Evolutionary conservation across 2,113 vertebrate genomes (phyloP).

Genomic region (Leiothrix lutea): DNA sequence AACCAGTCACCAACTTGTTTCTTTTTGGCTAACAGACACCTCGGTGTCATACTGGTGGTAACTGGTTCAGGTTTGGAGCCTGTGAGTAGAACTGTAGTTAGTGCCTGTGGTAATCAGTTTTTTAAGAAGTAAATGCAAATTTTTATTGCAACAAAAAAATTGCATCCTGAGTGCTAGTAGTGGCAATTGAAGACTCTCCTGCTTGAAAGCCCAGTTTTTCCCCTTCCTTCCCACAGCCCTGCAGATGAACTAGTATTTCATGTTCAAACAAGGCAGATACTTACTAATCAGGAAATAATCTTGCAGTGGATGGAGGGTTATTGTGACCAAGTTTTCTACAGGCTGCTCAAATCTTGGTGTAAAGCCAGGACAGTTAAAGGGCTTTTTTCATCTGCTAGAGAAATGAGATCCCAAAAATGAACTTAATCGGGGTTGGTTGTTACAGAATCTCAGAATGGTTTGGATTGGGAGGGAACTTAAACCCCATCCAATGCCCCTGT

Average conservation of each 20-base stretch:
- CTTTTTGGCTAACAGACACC: not conserved
- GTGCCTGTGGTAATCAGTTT: not conserved
- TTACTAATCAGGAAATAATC: not conserved
- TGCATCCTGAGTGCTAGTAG: not conserved
- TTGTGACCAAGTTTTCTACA: not conserved
- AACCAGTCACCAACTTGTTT: not conserved
- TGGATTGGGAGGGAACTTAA: not conserved
- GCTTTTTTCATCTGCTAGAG: not conserved
- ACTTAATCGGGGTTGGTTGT: not conserved
- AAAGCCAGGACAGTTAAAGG: not conserved
- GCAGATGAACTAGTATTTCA: not conserved
- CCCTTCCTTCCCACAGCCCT: not conserved
- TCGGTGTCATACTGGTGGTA: not conserved
- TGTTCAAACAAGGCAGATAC: not conserved
- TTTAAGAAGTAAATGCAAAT: not conserved
- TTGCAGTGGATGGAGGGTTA: not conserved
- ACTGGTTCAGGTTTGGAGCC: not conserved
- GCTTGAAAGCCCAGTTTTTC: not conserved
- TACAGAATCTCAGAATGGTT: not conserved
- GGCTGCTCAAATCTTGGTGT: not conserved
- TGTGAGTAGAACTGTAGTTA: not conserved
- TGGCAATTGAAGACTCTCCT: not conserved
- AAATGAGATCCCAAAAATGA: not conserved
- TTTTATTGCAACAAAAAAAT: not conserved
- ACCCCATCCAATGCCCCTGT: not conserved